These are phyloP conservation scores for Hermatobates lingyangjiaoensis DNA, from an alignment of 1,140 invertebrate genomes.

Conservation along the genomic window DNA sequence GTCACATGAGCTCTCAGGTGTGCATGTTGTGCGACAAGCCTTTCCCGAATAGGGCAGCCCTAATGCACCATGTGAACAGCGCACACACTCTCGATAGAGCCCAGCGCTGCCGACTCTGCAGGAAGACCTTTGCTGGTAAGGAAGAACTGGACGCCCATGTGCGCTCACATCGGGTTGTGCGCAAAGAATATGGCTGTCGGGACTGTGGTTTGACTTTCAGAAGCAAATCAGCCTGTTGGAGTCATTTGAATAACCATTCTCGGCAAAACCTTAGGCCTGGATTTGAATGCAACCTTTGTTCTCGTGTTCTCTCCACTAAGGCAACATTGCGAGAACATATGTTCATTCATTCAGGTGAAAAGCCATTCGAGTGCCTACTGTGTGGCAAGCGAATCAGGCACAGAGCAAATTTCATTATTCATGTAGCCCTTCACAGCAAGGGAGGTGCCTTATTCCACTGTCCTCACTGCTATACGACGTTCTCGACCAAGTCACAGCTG, in stretches of 20 bases:
- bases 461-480: conserved; percentile 1
- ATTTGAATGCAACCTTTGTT: conserved; percentile 26
- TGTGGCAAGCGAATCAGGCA: conserved; percentile 27
- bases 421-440: conserved; percentile 11
- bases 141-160: conserved; percentile 11
- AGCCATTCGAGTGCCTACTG: conserved; percentile 35
- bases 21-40: conserved; percentile 9
- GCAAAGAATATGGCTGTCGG: conserved; percentile 7
- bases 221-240: conserved; percentile 9
- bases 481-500: conserved; percentile 8
- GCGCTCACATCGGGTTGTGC: conserved; percentile 3
- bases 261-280: not conserved
- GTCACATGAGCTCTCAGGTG: not conserved
- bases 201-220: conserved; percentile 6
- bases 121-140: not conserved
- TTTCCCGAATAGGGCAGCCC: conserved; percentile 1
- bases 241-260: conserved; percentile 8
- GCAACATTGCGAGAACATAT: conserved; percentile 26
- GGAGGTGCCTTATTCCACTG: conserved; percentile 3
- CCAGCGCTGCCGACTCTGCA: conserved; percentile 6
- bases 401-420: conserved; percentile 20
- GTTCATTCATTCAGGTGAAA: conserved; percentile 37
- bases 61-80: conserved; percentile 8
- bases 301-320: conserved; percentile 25
- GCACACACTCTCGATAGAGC: not conserved